Base-by-base conservation (phyloP, 1,140 invertebrate genomes). In the Lutraria rhynchaena region DNA sequence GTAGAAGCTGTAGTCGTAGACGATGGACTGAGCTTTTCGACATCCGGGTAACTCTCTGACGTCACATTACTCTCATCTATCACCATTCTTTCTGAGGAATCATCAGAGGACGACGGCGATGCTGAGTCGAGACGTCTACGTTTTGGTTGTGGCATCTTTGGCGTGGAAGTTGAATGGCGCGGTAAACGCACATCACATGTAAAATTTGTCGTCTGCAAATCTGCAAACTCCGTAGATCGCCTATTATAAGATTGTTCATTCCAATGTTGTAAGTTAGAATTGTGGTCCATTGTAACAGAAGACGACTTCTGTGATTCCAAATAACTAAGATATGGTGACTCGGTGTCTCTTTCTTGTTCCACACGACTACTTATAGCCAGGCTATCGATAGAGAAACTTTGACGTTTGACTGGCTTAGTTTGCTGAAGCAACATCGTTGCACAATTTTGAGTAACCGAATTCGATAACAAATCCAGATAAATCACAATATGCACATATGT, bases 321-420 rank as follows among this genome's bases (percentile, higher is more conserved):
- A 41, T 73, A 58, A 24, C 15, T 35, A 3, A 71, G 51, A 71
- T 53, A 63, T 33, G 60, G 27, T 5, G 58, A 65, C n/a, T 27
- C 46, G 17, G 67, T 51, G 13, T 73, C 53, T 13, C 55, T 13
- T n/a, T 29, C 58, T 5, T 55, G 49, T 24, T 70, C 35, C 19
- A 24, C 35, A 57, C 65, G 78, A 37, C 78, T 81, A 41, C 78
- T 81, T 19, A 73, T 37, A 0, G 78, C 78, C 67, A 81, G 33
- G 35, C 69, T 81, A 44, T 81, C 78, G 7, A 81, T 27, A 5
- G 69, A 81, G 31, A 81, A 81, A 53, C 78, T 81, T 60, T 80
- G 76, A n/a, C 76, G 60, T 61, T 70, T 80, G 22, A 33, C 41
- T 22, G 31, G 5, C 51, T 70, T 69, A 9, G 11, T 27, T 51